These are phyloP conservation scores for Bryconaethiops microstoma DNA, from an alignment of 2,797 vertebrate genomes.

Conservation along the genomic window DNA sequence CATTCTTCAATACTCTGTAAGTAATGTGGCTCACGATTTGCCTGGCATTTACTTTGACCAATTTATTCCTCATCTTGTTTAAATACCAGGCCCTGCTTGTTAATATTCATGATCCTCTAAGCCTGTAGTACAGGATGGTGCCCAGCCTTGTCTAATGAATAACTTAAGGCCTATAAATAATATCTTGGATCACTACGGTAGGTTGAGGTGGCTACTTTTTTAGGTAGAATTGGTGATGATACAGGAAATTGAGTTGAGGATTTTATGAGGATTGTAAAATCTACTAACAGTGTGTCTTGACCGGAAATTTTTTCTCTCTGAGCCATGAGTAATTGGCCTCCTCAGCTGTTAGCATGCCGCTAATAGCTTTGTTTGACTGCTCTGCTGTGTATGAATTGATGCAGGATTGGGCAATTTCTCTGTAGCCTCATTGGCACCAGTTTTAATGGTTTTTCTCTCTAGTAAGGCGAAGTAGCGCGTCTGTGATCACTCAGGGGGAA, in stretches of 20 bases:
- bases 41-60: conserved; percentile 69
- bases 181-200: conserved; percentile 45
- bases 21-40: conserved; percentile 64
- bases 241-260: conserved; percentile 34
- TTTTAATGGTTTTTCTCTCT: conserved; percentile 63
- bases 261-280: conserved; percentile 24
- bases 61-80: conserved; percentile 68
- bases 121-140: conserved; percentile 62
- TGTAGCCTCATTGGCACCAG: conserved; percentile 54
- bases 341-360: conserved; percentile 50
- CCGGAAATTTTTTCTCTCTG: conserved; percentile 33
- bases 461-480: conserved; percentile 45
- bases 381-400: conserved; percentile 56
- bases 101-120: conserved; percentile 72
- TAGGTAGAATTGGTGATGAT: conserved; percentile 17
- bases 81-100: conserved; percentile 71
- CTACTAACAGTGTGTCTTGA: conserved; percentile 1
- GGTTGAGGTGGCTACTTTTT: conserved; percentile 41
- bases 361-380: conserved; percentile 63
- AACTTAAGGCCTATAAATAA: conserved; percentile 71
- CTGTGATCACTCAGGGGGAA: conserved; percentile 52
- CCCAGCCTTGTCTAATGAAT: conserved; percentile 67
- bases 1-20: conserved; percentile 40
- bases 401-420: conserved; percentile 54
- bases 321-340: conserved; percentile 47